Percentiles rank a stretch among this genome's conserved stretches.
Conservation (phyloP, 1,140 invertebrate genomes). For the Orchesella cincta region DNA sequence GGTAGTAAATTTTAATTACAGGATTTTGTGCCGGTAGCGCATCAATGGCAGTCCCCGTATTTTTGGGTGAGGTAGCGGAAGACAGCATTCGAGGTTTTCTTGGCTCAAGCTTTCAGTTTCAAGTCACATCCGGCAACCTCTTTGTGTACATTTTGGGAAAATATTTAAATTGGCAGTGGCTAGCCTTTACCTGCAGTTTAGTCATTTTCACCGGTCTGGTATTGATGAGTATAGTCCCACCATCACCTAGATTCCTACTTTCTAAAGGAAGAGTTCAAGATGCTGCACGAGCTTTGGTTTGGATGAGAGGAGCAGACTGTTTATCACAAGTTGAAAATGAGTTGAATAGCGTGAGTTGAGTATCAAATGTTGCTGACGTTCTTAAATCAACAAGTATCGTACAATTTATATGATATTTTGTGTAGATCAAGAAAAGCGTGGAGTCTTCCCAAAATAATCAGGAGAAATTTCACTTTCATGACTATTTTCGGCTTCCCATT, state of each 20-base stretch:
- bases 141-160: slow-evolving; percentile 74
- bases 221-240: slow-evolving; percentile 73
- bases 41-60: slow-evolving; percentile 65
- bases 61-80: slow-evolving; percentile 79
- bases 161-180: slow-evolving; percentile 65
- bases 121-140: slow-evolving; percentile 75
- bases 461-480: not conserved
- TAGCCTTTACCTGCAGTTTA: slow-evolving; percentile 66
- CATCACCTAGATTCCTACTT: slow-evolving; percentile 73
- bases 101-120: slow-evolving; percentile 73
- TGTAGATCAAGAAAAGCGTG: not conserved
- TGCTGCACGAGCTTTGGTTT: slow-evolving; percentile 65
- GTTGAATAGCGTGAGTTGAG: not conserved
- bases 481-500: not conserved
- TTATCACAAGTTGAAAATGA: not conserved
- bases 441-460: not conserved
- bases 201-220: slow-evolving; percentile 62
- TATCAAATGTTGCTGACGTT: not conserved
- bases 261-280: slow-evolving; percentile 62
- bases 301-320: slow-evolving; percentile 59
- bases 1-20: not conserved
- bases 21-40: not conserved
- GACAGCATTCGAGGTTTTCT: slow-evolving; percentile 75
- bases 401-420: not conserved
- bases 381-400: not conserved